Conservation (phyloP, 2,113 vertebrate genomes). For the Acrocephalus arundinaceus region DNA sequence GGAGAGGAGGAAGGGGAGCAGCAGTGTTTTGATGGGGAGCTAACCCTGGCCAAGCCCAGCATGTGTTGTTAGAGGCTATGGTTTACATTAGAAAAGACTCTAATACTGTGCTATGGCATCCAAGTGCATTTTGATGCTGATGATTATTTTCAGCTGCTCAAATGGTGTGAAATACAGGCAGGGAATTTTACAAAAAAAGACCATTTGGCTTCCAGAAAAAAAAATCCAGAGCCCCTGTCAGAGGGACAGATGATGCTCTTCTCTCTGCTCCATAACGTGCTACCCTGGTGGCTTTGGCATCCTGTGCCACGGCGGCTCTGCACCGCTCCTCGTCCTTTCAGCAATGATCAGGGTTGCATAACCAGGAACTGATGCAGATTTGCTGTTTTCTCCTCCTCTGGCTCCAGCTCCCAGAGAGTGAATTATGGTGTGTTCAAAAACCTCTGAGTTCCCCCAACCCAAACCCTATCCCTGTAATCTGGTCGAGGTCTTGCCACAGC, state of each 20-base stretch:
- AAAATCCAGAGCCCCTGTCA: not conserved
- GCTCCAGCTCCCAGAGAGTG: not conserved
- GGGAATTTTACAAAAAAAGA: not conserved
- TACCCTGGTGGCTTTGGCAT: not conserved
- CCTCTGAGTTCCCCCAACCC: not conserved
- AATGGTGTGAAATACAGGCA: not conserved
- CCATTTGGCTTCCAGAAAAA: not conserved
- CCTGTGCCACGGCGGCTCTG: not conserved
- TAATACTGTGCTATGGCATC: not conserved
- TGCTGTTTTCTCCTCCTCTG: not conserved
- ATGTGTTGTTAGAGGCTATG: not conserved
- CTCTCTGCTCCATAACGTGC: not conserved
- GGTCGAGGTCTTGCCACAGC: accelerated
- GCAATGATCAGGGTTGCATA: not conserved
- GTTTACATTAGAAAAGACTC: conserved; percentile 35
- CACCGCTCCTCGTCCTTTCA: not conserved
- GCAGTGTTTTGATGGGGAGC: not conserved
- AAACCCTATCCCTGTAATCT: not conserved
- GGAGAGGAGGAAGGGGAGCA: not conserved
- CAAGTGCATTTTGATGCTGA: not conserved
- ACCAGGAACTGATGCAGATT: not conserved
- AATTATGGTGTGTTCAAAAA: conserved; percentile 4
- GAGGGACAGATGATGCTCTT: not conserved
- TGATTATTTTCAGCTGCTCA: not conserved
- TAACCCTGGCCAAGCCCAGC: not conserved